Base-by-base conservation (phyloP, 2,113 vertebrate species). In the Fregetta grallaria region DNA sequence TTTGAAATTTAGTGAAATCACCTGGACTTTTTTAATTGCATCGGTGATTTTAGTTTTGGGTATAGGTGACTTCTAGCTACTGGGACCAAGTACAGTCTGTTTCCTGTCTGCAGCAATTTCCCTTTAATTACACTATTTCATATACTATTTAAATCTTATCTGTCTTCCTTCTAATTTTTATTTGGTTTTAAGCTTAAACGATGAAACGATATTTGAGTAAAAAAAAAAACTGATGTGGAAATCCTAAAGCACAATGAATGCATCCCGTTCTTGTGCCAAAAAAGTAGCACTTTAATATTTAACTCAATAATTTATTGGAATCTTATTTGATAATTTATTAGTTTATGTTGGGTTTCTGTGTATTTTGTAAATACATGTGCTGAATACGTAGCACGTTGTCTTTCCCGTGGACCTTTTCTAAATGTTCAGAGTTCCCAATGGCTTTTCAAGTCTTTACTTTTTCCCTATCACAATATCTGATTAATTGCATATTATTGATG, bases 361-460 rank as follows among this genome's bases (percentile, higher is more conserved):
- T 59, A 4, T 71, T 75, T 75, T 78, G 11, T 47, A 47, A 72
- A 55, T 38, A 25, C 0, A 0, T 6, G 9, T 71, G 11, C 29
- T 67, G 56, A 65, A 30, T 71, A 22, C 3, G 4, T 52, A 15
- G 6, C 1, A 1, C 3, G 4, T 63, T 4, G 9, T 45, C 14
- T 67, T 73, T 66, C 9, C 15, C 2, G 1, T 42, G 8, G 36
- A 26, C 3, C 38, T 50, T 38, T 38, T 79, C 14, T 42, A 44
- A 72, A 34, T 13, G 3, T 62, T 66, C 49, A 29, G 19, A 29
- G 14, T 83, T 76, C n/a, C 26, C 11, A n/a, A 9, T 36, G 26
- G 11, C 30, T 76, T 65, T 86, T 86, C 11, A 40, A 21, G 22
- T 25, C 38, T 63, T 68, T 45, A 7, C 11, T 20, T 75, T 56